A percentile compares a stretch with the other conserved stretches of the same genome.
These are phyloP conservation scores for Cyprinodon variegatus DNA, from an alignment of 2,113 vertebrate genomes.

Conservation along the genomic window DNA sequence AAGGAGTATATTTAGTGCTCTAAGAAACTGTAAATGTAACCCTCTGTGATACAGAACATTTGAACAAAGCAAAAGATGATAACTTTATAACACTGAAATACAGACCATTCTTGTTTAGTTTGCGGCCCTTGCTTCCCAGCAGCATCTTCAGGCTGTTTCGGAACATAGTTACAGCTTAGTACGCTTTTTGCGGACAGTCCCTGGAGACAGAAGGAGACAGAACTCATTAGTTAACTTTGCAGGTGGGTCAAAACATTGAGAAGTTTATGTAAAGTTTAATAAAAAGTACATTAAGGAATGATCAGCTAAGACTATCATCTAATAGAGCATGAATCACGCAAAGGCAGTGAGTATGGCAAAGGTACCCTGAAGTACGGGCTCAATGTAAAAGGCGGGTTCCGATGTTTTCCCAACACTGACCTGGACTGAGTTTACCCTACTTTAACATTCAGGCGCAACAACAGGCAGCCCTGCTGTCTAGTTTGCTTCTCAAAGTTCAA, in stretches of 20 bases:
- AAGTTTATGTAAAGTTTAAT: no score
- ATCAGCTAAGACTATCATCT: not conserved
- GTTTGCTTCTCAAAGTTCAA: no score
- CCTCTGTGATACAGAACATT: no score
- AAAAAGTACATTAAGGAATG: not conserved
- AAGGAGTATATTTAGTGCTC: no score
- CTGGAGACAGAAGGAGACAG: not conserved
- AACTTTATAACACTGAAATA: slow-evolving; percentile 26
- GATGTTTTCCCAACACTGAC: no score
- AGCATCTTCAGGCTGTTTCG: slow-evolving; percentile 98
- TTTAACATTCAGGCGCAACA: no score
- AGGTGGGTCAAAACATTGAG: not conserved
- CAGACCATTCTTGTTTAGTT: slow-evolving; percentile 92
- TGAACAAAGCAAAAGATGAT: no score
- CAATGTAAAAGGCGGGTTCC: no score
- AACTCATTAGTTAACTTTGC: slow-evolving; percentile 1
- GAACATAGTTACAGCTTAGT: slow-evolving; percentile 85
- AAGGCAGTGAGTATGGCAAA: not conserved
- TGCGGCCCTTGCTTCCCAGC: slow-evolving; percentile 93
- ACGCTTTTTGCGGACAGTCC: slow-evolving; percentile 8
- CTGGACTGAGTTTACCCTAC: no score
- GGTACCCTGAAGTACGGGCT: no score
- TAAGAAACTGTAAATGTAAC: no score
- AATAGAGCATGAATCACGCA: not conserved
- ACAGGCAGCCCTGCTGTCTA: no score